Conservation (phyloP, 2,888 invertebrate species). For the Empis stercorea region DNA sequence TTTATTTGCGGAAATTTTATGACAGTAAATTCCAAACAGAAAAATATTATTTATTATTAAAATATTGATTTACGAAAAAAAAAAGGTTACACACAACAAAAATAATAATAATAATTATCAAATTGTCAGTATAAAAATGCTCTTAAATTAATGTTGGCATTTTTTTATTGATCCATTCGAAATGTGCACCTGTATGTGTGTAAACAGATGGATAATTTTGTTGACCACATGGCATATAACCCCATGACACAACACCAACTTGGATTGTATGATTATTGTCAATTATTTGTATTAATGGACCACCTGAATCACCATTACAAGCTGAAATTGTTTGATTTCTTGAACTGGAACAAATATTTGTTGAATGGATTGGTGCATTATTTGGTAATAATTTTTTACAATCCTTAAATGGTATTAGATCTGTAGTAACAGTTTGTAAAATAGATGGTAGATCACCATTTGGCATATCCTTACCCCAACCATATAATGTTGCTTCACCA, state of each 20-base stretch:
- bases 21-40: too few species aligned
- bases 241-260: constrained; percentile 41
- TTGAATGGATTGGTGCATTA: constrained; percentile 11
- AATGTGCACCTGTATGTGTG: constrained; percentile 25
- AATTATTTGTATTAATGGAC: constrained; percentile 21
- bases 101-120: too few species aligned
- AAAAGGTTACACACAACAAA: too few species aligned
- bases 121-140: too few species aligned
- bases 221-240: constrained; percentile 33
- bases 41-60: too few species aligned
- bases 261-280: constrained; percentile 10
- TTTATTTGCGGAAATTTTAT: too few species aligned
- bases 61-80: too few species aligned
- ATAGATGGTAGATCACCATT: constrained; percentile 18
- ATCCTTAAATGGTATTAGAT: constrained; percentile 6
- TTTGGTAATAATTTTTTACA: constrained; percentile 20
- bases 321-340: constrained; percentile 33
- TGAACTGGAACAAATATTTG: constrained; percentile 31
- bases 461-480: constrained; percentile 26
- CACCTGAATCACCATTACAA: constrained; percentile 35
- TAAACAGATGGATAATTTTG: constrained; percentile 34
- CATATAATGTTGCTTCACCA: constrained; percentile 11
- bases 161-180: constrained; percentile 24
- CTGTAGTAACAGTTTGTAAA: constrained; percentile 22
- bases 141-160: too few species aligned